Percentiles rank a stretch among this genome's conserved stretches.
These are phyloP conservation scores for Lasaia peninsularis DNA, from an alignment of 1,140 invertebrate species.

Conservation along the genomic window DNA sequence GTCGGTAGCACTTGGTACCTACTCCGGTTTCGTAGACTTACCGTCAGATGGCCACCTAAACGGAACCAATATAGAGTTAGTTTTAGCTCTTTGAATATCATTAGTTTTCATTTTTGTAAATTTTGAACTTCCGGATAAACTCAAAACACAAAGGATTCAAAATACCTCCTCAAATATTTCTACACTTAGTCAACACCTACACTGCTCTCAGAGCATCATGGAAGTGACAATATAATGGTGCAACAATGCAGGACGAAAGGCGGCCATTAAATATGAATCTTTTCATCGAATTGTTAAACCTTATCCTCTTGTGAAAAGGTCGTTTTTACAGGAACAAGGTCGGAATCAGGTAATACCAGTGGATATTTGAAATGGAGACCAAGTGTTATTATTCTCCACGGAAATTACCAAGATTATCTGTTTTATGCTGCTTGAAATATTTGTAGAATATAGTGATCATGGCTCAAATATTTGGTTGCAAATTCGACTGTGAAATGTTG, in stretches of 20 bases:
- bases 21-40: too few species aligned
- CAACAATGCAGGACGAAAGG: slow-evolving; percentile 35
- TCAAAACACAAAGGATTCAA: not conserved
- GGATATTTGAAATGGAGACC: slow-evolving; percentile 27
- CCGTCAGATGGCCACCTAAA: too few species aligned
- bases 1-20: too few species aligned
- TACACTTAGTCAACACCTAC: slow-evolving; percentile 26
- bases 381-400: slow-evolving; percentile 34
- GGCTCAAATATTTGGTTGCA: not conserved
- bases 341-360: slow-evolving; percentile 16
- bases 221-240: slow-evolving; percentile 34
- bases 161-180: not conserved
- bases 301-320: slow-evolving; percentile 22
- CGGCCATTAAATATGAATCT: slow-evolving; percentile 26
- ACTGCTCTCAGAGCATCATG: slow-evolving; percentile 29
- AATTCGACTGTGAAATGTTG: not conserved
- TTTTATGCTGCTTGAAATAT: slow-evolving; percentile 30
- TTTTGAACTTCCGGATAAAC: too few species aligned
- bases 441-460: slow-evolving; percentile 8
- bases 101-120: too few species aligned
- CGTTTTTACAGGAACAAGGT: slow-evolving; percentile 15
- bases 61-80: too few species aligned
- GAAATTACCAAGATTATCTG: slow-evolving; percentile 42
- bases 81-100: too few species aligned
- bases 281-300: slow-evolving; percentile 1